These are phyloP conservation scores for Chloromyia formosa DNA, from an alignment of 2,888 invertebrate genomes.

Conservation along the genomic window DNA sequence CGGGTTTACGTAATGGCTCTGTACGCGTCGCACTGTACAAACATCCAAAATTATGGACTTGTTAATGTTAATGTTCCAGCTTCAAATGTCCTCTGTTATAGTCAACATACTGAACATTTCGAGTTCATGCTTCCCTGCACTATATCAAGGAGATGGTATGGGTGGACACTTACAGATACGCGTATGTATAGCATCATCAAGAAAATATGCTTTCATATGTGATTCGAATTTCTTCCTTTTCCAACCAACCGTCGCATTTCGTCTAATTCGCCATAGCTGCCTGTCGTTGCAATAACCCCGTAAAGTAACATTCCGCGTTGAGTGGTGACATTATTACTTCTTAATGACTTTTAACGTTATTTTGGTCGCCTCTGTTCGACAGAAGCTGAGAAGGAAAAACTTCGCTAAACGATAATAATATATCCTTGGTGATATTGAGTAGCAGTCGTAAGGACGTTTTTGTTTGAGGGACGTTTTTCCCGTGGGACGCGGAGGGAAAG, in stretches of 20 bases:
- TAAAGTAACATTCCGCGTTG: constrained; percentile 23
- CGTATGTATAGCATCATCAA: neutral
- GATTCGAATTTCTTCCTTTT: neutral
- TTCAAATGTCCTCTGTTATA: neutral
- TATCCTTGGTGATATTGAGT: neutral
- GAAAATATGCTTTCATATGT: constrained; percentile 7
- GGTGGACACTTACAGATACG: too few relatives aligned
- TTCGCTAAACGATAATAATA: neutral
- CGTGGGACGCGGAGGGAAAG: too few relatives aligned
- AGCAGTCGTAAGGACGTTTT: neutral
- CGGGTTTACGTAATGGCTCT: too few relatives aligned
- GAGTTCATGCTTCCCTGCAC: neutral
- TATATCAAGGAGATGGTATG: too few relatives aligned
- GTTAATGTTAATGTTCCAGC: neutral
- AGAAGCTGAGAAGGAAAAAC: neutral
- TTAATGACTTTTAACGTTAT: constrained; percentile 31
- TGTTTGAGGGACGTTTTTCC: too few relatives aligned
- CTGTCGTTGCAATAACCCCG: neutral
- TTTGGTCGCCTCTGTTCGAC: neutral
- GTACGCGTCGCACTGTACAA: too few relatives aligned
- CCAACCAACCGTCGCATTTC: neutral
- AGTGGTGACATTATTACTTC: constrained; percentile 32
- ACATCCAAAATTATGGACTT: neutral
- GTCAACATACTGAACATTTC: neutral
- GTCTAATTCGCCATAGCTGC: neutral